Evolutionary conservation across 2,888 invertebrate species (phyloP).

Genomic region (Argyra leucocephala): DNA sequence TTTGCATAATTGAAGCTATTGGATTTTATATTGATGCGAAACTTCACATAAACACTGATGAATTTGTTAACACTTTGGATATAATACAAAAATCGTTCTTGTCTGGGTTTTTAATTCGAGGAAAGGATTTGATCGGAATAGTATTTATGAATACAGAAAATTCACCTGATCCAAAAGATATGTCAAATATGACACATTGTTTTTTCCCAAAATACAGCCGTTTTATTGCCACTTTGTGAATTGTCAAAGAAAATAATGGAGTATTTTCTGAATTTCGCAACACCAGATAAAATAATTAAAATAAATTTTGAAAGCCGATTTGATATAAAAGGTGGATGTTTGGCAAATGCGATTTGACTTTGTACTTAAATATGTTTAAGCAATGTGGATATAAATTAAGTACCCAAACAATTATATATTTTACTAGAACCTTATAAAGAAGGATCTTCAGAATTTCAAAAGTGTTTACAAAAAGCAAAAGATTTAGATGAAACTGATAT

Average conservation of each 20-base stretch:
- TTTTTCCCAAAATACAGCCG: constrained; percentile 36
- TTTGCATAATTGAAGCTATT: no score
- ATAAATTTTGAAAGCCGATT: constrained; percentile 33
- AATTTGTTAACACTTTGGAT: no score
- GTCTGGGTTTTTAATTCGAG: constrained; percentile 24
- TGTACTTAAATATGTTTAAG: constrained; percentile 50
- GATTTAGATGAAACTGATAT: constrained; percentile 56
- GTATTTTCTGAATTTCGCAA: constrained; percentile 34
- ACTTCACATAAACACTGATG: no score
- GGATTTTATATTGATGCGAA: no score
- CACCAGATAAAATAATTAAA: constrained; percentile 28
- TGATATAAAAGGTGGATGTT: constrained; percentile 32
- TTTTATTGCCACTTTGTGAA: constrained; percentile 37
- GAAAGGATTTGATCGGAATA: constrained; percentile 39
- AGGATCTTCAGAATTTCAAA: constrained; percentile 34
- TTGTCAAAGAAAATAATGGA: constrained; percentile 36
- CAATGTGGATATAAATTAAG: constrained; percentile 48
- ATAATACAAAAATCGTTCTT: no score
- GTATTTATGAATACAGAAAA: constrained; percentile 38
- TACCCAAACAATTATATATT: constrained; percentile 46
- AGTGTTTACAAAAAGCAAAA: constrained; percentile 52
- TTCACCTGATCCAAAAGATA: constrained; percentile 36
- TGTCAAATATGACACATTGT: constrained; percentile 33
- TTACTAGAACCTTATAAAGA: constrained; percentile 36
- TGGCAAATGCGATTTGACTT: constrained; percentile 49